Evolutionary conservation across 35 echinoderm and acorn worm species (phyloP).

Genomic region (Diadema setosum): DNA sequence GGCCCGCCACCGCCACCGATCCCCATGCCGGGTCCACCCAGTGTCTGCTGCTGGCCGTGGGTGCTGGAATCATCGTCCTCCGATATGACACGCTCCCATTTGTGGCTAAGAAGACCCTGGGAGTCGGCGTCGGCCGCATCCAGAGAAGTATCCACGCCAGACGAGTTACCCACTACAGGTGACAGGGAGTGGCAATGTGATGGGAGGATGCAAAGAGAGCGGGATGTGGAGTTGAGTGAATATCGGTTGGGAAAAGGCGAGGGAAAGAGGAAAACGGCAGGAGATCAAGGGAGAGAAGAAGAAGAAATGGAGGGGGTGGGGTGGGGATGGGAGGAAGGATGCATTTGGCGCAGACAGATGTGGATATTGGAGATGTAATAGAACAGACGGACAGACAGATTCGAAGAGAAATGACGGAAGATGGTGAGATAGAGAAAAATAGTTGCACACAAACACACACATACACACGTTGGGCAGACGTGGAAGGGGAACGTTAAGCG

Average conservation of each 20-base stretch:
- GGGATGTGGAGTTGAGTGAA: background rate
- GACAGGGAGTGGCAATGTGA: background rate
- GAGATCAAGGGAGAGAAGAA: no score
- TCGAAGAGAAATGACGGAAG: no score
- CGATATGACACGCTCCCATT: slow-evolving; percentile 73
- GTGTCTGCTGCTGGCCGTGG: background rate
- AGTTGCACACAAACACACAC: no score
- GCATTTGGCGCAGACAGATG: no score
- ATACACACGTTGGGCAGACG: no score
- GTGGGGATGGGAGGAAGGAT: no score
- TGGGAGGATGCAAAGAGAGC: background rate
- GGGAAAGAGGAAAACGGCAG: background rate
- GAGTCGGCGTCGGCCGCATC: slow-evolving; percentile 25
- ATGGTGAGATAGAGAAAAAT: no score
- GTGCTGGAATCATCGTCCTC: slow-evolving; percentile 41
- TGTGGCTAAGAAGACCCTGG: slow-evolving; percentile 56
- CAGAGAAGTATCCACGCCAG: background rate
- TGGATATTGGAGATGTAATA: no score
- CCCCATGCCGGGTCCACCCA: background rate
- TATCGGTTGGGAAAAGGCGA: background rate
- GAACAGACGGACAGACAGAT: no score
- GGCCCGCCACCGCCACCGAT: background rate
- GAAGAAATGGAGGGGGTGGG: no score
- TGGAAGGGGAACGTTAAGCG: no score
- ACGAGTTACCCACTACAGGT: background rate